phyloP scores from a whole-genome alignment of 2,113 vertebrate species.

The Neodon shergylaensis region DNA sequence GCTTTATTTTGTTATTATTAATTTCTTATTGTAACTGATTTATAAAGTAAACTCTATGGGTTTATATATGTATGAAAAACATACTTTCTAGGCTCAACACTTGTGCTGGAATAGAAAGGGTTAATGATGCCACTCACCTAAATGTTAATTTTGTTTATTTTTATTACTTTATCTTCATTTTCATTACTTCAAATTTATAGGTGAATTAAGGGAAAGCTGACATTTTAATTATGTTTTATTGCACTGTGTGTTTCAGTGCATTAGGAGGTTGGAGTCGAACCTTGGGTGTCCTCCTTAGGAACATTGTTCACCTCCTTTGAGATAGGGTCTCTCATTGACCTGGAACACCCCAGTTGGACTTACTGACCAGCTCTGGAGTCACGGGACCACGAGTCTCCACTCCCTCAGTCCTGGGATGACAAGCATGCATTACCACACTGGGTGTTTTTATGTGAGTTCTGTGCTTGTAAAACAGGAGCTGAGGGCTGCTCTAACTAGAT shows the following conservation, averaged over 20 bases:
- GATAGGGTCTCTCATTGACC: background rate
- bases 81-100: background rate
- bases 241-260: background rate
- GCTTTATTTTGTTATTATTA: background rate
- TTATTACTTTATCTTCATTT: background rate
- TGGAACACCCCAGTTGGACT: background rate
- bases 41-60: background rate
- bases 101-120: background rate
- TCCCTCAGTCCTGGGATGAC: background rate
- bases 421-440: background rate
- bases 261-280: background rate
- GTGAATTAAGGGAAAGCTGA: background rate
- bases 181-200: background rate
- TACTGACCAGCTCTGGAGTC: too few relatives aligned
- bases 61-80: background rate
- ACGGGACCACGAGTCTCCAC: background rate
- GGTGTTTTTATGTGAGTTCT: background rate
- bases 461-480: background rate
- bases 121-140: background rate
- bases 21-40: background rate
- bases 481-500: background rate
- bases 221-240: background rate
- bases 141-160: background rate
- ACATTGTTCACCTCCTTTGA: background rate
- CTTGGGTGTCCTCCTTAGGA: background rate